These are phyloP conservation scores for Elmis aenea DNA, from an alignment of 2,888 invertebrate species.

Conservation along the genomic window DNA sequence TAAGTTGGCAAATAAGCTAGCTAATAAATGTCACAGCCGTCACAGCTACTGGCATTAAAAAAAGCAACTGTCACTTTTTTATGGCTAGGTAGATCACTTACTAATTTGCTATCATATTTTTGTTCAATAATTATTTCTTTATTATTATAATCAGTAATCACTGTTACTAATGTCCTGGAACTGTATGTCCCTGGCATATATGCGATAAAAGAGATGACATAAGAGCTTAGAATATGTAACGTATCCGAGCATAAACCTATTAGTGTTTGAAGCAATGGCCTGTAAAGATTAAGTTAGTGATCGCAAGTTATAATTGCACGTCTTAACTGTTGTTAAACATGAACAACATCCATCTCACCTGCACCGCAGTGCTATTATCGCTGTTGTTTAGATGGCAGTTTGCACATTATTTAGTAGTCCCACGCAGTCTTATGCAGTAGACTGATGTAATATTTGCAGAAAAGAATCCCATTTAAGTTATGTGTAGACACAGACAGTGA, in stretches of 20 bases:
- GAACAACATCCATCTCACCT: background rate
- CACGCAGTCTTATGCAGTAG: slow-evolving; percentile 6
- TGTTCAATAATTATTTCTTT: no score
- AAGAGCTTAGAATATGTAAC: slow-evolving; percentile 8
- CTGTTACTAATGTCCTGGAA: no score
- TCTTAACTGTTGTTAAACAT: slow-evolving; percentile 1
- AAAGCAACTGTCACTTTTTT: no score
- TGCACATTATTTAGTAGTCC: no score
- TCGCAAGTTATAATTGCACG: background rate
- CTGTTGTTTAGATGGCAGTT: no score
- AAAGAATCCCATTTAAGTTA: slow-evolving; percentile 3
- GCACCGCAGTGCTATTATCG: background rate
- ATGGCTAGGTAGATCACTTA: no score
- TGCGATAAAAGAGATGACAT: slow-evolving; percentile 6
- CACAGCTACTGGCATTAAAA: no score
- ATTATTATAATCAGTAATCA: no score
- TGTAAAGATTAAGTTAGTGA: slow-evolving; percentile 5
- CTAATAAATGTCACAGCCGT: no score
- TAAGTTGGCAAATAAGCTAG: no score
- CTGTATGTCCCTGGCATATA: slow-evolving; percentile 5
- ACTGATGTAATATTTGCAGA: slow-evolving; percentile 5
- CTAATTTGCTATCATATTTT: no score
- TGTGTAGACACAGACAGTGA: no score
- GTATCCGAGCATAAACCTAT: slow-evolving; percentile 8
- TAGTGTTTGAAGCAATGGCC: slow-evolving; percentile 5